Conservation (phyloP, 2,113 vertebrate species). For the Gallinago paraguaiae region DNA sequence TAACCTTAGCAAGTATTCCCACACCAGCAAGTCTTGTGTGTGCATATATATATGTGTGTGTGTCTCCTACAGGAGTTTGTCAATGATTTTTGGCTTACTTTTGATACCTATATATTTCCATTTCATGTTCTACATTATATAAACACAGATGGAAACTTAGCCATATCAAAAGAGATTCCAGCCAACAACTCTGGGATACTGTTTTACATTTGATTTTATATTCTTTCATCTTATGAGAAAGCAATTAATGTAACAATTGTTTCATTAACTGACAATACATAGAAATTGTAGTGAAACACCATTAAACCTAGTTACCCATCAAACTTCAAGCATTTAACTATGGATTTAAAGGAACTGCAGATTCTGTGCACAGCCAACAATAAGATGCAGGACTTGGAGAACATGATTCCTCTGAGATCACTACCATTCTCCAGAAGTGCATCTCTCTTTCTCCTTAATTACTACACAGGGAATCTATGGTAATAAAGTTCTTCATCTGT, state of each 20-base stretch:
- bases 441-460: neutral
- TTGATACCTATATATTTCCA: neutral
- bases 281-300: neutral
- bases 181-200: neutral
- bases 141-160: neutral
- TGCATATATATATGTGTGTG: neutral
- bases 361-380: neutral
- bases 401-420: neutral
- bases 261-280: neutral
- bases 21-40: neutral
- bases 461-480: fast-evolving
- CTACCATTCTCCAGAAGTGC: neutral
- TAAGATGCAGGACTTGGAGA: neutral
- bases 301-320: neutral
- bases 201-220: neutral
- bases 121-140: neutral
- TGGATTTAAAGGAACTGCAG: neutral
- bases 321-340: neutral
- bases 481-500: neutral
- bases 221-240: neutral
- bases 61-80: neutral
- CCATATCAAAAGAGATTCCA: neutral
- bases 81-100: neutral
- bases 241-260: neutral
- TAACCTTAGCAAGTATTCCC: neutral